phyloP scores from a whole-genome alignment of 2,888 invertebrate species.

The Drosophila mayaguana region DNA sequence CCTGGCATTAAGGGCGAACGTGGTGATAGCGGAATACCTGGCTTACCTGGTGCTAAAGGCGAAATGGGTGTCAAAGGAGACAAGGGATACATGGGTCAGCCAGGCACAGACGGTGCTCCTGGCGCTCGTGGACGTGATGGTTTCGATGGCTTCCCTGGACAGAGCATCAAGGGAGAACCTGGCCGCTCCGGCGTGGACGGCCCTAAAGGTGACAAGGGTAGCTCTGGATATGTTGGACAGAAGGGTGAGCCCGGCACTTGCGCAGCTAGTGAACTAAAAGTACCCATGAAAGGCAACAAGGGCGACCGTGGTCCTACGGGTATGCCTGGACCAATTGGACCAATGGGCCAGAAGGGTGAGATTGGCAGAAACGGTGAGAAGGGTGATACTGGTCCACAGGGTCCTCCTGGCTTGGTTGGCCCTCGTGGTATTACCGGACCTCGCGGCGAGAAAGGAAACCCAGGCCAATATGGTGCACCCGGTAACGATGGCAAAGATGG shows the following conservation, averaged over 20 bases:
- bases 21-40: slow-evolving; percentile 89
- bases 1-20: slow-evolving; percentile 89
- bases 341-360: slow-evolving; percentile 88
- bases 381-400: slow-evolving; percentile 87
- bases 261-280: slow-evolving; percentile 84
- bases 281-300: slow-evolving; percentile 86
- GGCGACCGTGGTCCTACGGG: slow-evolving; percentile 88
- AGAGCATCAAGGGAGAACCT: slow-evolving; percentile 91
- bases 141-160: slow-evolving; percentile 89
- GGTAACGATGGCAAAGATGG: slow-evolving; percentile 90
- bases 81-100: slow-evolving; percentile 89
- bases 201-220: slow-evolving; percentile 84
- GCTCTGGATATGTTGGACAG: slow-evolving; percentile 85
- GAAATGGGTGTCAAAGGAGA: slow-evolving; percentile 89
- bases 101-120: slow-evolving; percentile 90
- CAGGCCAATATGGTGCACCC: slow-evolving; percentile 91
- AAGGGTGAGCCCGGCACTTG: slow-evolving; percentile 90
- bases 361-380: slow-evolving; percentile 88
- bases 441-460: slow-evolving; percentile 92
- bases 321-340: slow-evolving; percentile 87
- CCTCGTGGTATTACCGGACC: slow-evolving; percentile 91
- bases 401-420: slow-evolving; percentile 89
- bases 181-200: slow-evolving; percentile 89
- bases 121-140: slow-evolving; percentile 89
- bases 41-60: slow-evolving; percentile 90